Percentiles rank a stretch among this genome's conserved stretches.
phyloP scores from a whole-genome alignment of 2,113 vertebrate species.

The Colaptes auratus region DNA sequence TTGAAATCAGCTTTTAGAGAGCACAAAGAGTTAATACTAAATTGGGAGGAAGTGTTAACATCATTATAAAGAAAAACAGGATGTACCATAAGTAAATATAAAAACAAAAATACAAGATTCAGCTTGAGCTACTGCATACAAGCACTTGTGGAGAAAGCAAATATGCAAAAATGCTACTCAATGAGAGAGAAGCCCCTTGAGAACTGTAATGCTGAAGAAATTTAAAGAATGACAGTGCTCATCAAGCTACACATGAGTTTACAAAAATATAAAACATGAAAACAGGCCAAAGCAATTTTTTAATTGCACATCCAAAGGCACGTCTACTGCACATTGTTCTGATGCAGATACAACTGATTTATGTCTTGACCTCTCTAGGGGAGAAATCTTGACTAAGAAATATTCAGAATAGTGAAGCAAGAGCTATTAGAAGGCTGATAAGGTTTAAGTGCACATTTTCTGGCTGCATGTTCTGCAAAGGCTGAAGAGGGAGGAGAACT shows the following conservation, averaged over 20 bases:
- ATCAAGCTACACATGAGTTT: slow-evolving; percentile 28
- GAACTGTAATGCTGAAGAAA: slow-evolving; percentile 29
- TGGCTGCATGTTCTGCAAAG: neutral
- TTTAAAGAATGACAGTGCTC: slow-evolving; percentile 33
- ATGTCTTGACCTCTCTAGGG: neutral
- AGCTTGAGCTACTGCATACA: neutral
- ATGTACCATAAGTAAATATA: neutral
- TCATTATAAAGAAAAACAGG: neutral
- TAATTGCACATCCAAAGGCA: slow-evolving; percentile 27
- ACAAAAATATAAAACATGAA: slow-evolving; percentile 36
- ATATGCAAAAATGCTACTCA: neutral
- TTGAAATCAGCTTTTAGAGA: neutral
- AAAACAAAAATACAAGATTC: neutral
- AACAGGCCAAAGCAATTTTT: slow-evolving; percentile 35
- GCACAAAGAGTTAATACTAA: neutral
- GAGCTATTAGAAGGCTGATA: neutral
- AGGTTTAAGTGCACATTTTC: neutral
- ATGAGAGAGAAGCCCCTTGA: neutral
- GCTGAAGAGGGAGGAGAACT: neutral
- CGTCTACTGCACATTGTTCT: neutral
- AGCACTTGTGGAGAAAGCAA: slow-evolving; percentile 13
- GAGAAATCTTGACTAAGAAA: neutral
- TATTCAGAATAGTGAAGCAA: neutral
- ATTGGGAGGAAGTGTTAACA: neutral
- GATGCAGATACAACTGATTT: neutral